Evolutionary conservation across 2,888 invertebrate genomes (phyloP), one percentile per base, ranked within the genome.

Genomic region (Ophonus ardosiacus): DNA sequence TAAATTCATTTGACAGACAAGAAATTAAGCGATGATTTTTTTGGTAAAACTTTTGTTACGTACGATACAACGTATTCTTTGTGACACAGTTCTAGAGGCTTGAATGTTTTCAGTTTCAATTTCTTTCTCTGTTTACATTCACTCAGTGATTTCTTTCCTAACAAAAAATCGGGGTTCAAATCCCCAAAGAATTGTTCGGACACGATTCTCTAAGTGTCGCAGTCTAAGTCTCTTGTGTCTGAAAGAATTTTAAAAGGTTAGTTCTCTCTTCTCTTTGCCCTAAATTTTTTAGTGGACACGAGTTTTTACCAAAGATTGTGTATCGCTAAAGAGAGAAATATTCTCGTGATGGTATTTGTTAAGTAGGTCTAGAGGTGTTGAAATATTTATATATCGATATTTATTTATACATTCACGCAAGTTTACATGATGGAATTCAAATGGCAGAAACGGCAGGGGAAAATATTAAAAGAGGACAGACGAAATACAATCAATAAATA

Each of bases 251-350:
- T 71, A 71, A 71, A 71, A 71, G 15, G 40, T 71, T 71, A 10
- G 1, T 0, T 31, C 5, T 31, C 31, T 31, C 1, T n/a, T 68
- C n/a, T 24, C 68, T 24, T 68, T 71, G 24, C 71, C 15, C n/a
- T 71, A 24, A 71, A 71, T 71, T 71, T 71, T 71, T 71, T n/a
- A 71, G 43, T 24, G 38, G 17, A 31, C 43, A 51, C 43, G 31
- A 31, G 31, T 1, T 31, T 31, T 1, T 31, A 31, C 31, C 31
- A 31, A 1, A 31, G 31, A 4, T 31, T 51, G 8, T 51, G 6
- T 51, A 51, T 51, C 43, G 13, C 0, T 51, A 51, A 51, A 51
- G 43, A 31, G 43, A 51, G 4, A 51, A 13, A 51, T 13, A 51
- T 51, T 13, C 13, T 31, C 31, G 31, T 31, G 5, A 31, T 31